Evolutionary conservation across 2,888 invertebrate genomes (phyloP), one percentile per base, ranked within the genome.

Genomic region (Drosophila hawaiiensis): DNA sequence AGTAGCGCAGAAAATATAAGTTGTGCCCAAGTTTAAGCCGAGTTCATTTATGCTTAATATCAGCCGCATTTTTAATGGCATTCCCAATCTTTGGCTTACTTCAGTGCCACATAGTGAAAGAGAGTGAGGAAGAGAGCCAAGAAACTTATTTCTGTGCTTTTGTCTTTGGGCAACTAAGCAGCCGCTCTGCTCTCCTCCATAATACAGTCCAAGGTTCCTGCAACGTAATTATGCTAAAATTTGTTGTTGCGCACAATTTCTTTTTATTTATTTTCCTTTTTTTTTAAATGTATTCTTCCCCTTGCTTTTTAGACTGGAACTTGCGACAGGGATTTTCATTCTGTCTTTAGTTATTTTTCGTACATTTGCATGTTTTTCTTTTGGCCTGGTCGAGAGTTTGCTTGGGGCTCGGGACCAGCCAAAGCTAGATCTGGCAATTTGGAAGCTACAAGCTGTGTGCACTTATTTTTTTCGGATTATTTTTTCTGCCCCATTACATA

Each of bases 151-250:
- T 28, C 5, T 56, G 54, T 52, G 52, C 53, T 59, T 80, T 70
- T 74, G 68, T 81, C 81, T 78, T 67, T 65, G 64, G 59, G 47
- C 77, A 68, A 75, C 61, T 65, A 33, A 55, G 62, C 55, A 47
- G 41, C 63, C 19, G 1, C 61, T 6, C n/a, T 25, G 33, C 61
- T n/a, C 52, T 22, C 14, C 37, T 14, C 50, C 61, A 56, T 35
- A 68, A 56, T 25, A 58, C 58, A 68, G 66, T 66, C 79, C 72
- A 82, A 80, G 70, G 80, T 66, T 54, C 16, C 64, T 55, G 79
- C 81, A 74, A 89, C 83, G 82, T 89, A 89, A 88, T 88, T 89
- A 88, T 88, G 85, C 89, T 85, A 80, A 89, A 89, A 89, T 87
- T 84, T 84, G 84, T 83, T 87, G 81, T 76, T 85, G 68, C 83